Evolutionary conservation across 2,113 vertebrate genomes (phyloP).

Genomic region (Grantiella picta): DNA sequence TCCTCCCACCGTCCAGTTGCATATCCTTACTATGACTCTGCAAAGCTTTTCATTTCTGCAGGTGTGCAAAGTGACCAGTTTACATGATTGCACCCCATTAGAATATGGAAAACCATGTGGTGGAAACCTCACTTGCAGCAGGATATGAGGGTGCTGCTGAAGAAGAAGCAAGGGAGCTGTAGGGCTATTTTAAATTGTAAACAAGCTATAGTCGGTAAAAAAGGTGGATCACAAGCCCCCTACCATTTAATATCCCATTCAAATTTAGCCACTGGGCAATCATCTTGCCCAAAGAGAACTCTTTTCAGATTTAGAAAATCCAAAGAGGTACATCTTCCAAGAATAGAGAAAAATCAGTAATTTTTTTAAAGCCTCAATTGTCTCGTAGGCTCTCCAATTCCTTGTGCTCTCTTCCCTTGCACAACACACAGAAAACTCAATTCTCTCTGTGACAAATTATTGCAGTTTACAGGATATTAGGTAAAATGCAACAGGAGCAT

Average conservation of each 20-base stretch:
- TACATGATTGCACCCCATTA: neutral
- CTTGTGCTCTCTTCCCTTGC: neutral
- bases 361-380: neutral
- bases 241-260: neutral
- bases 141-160: neutral
- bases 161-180: neutral
- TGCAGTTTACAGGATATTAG: neutral
- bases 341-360: neutral
- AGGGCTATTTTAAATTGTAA: neutral
- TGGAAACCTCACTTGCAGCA: neutral
- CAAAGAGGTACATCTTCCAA: neutral
- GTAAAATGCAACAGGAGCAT: neutral
- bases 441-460: neutral
- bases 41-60: neutral
- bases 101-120: neutral
- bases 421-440: neutral
- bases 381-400: rapidly evolving
- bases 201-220: neutral
- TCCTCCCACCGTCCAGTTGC: neutral
- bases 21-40: neutral
- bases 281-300: neutral
- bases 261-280: neutral
- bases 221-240: neutral
- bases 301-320: neutral
- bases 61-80: neutral